phyloP scores from a whole-genome alignment of 2,113 vertebrate genomes.

The Corythoichthys haematopterus region DNA sequence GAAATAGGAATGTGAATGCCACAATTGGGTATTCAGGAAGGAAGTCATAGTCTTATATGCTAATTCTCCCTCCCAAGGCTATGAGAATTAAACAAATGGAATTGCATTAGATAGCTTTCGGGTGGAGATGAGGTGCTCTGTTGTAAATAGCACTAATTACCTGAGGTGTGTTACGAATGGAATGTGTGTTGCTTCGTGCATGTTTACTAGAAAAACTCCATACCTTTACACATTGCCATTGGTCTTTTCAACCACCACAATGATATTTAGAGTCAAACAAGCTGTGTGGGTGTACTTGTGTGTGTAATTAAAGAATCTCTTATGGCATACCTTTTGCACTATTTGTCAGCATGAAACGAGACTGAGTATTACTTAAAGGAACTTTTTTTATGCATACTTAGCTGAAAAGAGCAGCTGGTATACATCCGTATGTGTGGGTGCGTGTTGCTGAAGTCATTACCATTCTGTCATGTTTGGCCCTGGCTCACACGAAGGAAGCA shows the following conservation, averaged over 20 bases:
- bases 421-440: conserved; percentile 31
- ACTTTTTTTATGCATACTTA: conserved; percentile 61
- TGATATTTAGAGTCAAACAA: conserved; percentile 35
- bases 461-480: conserved; percentile 62
- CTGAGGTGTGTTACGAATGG: conserved; percentile 17
- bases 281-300: conserved; percentile 8
- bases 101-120: conserved; percentile 43
- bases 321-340: conserved; percentile 67
- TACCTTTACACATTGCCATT: conserved; percentile 26
- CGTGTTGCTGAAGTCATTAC: conserved; percentile 47
- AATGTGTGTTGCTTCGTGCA: conserved; percentile 7
- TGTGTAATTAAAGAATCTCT: conserved; percentile 10
- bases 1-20: conserved; percentile 8
- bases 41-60: conserved; percentile 24
- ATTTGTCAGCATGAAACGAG: conserved; percentile 64
- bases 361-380: conserved; percentile 51
- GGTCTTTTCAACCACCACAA: conserved; percentile 34
- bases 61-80: conserved; percentile 13
- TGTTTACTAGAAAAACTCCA: conserved; percentile 10
- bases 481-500: conserved; percentile 40
- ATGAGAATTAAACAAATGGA: conserved; percentile 45
- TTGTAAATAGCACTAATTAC: conserved; percentile 52
- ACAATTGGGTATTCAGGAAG: conserved; percentile 35
- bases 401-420: conserved; percentile 60
- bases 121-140: conserved; percentile 34